Conservation (phyloP, 2,797 vertebrate species). For the Poecilia wingei region DNA sequence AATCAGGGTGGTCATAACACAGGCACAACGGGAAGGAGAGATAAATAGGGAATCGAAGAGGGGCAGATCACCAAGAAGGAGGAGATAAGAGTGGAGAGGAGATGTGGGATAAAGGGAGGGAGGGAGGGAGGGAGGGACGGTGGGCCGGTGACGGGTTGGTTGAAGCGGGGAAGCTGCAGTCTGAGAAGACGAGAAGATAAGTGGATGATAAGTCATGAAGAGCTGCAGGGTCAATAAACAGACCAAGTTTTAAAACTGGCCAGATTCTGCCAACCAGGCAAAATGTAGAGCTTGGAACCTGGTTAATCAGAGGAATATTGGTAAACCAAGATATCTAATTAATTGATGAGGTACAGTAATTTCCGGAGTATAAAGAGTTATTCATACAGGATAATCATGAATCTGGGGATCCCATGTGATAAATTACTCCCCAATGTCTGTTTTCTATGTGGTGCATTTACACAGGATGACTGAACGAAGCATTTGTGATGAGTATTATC, state of each 20-base stretch:
- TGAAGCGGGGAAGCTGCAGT: slow-evolving; percentile 28
- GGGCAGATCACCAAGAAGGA: slow-evolving; percentile 24
- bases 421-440: too few relatives aligned
- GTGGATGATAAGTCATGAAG: slow-evolving; percentile 37
- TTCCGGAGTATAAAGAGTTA: background rate
- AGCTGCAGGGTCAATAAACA: slow-evolving; percentile 17
- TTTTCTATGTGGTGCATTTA: too few relatives aligned
- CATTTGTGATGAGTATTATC: too few relatives aligned
- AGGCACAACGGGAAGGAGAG: background rate
- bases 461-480: too few relatives aligned
- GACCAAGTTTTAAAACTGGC: background rate
- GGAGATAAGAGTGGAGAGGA: slow-evolving; percentile 16
- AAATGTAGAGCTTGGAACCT: background rate
- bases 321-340: background rate
- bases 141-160: slow-evolving; percentile 28
- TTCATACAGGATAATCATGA: too few relatives aligned
- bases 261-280: background rate
- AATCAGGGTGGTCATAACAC: slow-evolving; percentile 29
- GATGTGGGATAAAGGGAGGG: slow-evolving; percentile 14
- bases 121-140: slow-evolving; percentile 15
- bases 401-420: too few relatives aligned
- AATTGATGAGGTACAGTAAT: background rate
- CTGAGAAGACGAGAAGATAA: slow-evolving; percentile 34
- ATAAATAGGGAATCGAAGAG: slow-evolving; percentile 20
- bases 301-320: background rate